Percentiles rank a stretch among this genome's conserved stretches.
phyloP scores from a whole-genome alignment of 1,140 invertebrate species.

The Platyura marginata region DNA sequence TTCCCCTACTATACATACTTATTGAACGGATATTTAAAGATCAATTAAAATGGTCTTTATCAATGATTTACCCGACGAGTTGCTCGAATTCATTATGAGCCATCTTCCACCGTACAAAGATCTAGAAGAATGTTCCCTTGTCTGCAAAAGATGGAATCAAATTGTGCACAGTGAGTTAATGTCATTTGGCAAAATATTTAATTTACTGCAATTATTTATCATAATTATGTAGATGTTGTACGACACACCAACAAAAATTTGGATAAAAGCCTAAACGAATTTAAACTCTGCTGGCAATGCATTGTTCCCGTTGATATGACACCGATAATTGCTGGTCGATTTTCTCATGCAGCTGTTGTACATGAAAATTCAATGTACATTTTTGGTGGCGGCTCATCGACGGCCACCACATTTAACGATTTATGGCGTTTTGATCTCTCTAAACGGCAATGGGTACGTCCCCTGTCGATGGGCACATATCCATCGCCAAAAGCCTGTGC shows the following conservation, averaged over 20 bases:
- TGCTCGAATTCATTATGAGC: conserved; percentile 79
- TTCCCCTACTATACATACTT: too few relatives aligned
- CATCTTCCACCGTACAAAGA: conserved; percentile 80
- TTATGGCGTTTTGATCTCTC: conserved; percentile 85
- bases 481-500: conserved; percentile 93
- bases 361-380: conserved; percentile 77
- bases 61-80: conserved; percentile 71
- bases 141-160: conserved; percentile 68
- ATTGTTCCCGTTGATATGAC: conserved; percentile 13
- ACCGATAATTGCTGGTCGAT: conserved; percentile 66
- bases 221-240: conserved; percentile 13
- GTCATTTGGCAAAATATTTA: too few relatives aligned
- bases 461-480: conserved; percentile 68
- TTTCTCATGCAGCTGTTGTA: conserved; percentile 79
- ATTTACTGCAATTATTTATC: conserved; percentile 5
- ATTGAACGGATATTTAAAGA: too few relatives aligned
- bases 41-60: conserved; percentile 16
- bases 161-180: conserved; percentile 69
- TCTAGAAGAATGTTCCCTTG: conserved; percentile 63
- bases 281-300: conserved; percentile 18
- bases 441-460: conserved; percentile 62
- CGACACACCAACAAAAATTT: conserved; percentile 18
- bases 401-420: conserved; percentile 92
- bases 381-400: conserved; percentile 87
- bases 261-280: conserved; percentile 18